Conservation (phyloP, 1,140 invertebrate species). For the Gonatopus flavifemur region DNA sequence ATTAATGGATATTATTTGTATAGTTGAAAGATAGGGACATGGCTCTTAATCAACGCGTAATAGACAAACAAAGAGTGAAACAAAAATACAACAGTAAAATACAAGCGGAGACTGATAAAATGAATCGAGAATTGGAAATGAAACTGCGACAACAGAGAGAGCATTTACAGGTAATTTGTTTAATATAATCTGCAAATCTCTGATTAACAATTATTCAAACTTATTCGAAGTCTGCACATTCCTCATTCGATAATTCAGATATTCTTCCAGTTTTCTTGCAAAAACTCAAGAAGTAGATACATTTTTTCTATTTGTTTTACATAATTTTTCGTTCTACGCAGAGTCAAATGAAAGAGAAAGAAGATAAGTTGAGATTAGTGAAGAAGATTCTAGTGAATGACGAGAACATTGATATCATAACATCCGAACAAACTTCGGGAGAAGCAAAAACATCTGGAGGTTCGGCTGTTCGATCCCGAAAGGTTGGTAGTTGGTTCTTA, state of each 20-base stretch:
- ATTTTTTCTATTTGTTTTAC: neutral
- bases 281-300: neutral
- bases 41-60: constrained; percentile 68
- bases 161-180: constrained; percentile 60
- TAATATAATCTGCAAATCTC: too few relatives aligned
- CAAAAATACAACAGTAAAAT: constrained; percentile 71
- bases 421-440: constrained; percentile 11
- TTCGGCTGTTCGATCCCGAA: constrained; percentile 41
- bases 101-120: constrained; percentile 70
- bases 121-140: constrained; percentile 64
- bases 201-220: neutral
- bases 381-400: constrained; percentile 57
- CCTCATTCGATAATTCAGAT: too few relatives aligned
- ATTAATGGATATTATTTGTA: constrained; percentile 2
- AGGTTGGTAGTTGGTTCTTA: constrained; percentile 22
- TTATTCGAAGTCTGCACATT: constrained; percentile 16
- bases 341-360: constrained; percentile 59
- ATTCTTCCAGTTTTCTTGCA: neutral
- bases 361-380: constrained; percentile 58
- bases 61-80: constrained; percentile 77
- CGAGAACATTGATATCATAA: constrained; percentile 31
- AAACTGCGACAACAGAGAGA: constrained; percentile 70
- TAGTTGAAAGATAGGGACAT: constrained; percentile 69
- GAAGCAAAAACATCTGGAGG: constrained; percentile 25
- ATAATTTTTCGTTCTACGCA: constrained; percentile 7